Evolutionary conservation across 2,888 invertebrate genomes (phyloP), one percentile per base, ranked within the genome.

Genomic region (Hyposoter dolosus): DNA sequence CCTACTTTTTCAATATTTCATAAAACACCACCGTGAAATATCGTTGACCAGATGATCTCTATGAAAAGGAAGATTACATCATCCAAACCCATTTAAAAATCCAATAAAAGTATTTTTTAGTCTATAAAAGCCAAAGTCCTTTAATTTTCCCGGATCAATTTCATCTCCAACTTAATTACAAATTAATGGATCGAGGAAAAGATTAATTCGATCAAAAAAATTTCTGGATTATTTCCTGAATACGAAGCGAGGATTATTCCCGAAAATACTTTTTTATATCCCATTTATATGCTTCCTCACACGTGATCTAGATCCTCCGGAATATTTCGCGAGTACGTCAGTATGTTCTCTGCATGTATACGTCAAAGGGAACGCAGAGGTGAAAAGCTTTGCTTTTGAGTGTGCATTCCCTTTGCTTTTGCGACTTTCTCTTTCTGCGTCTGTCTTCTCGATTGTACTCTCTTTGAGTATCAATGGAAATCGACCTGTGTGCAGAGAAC

Each of bases 401-500:
- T 28, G 60, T 63, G 43, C 50, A 53, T 63, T 28, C 43, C 28
- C 17, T 75, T 63, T 10, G 23, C 28, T 17, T 63, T 75, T 75
- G 63, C 32, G 56, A 23, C 35, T n/a, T n/a, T 60, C 47, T 60
- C 63, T 75, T 43, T 32, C 19, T 23, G 12, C 56, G 2, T 7
- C 56, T 23, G 53, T 53, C 9, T 53, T 53, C 60, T 28, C 60
- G 12, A 1, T 12, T 28, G 60, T 60, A 28, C 28, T 63, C 75
- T 63, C 45, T 75, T 45, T 75, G 63, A 40, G 45, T 75, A 47
- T 63, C 75, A 50, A 60, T 63, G 40, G 45, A 60, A 75, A 45
- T n/a, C 28, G 32, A 45, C 63, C 43, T 28, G 75, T 45, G 53
- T 47, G 28, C 19, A 28, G n/a, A 43, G 63, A 47, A 40, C 60